phyloP scores from a whole-genome alignment of 2,797 vertebrate genomes.

The Parauchenoglanis ngamensis region DNA sequence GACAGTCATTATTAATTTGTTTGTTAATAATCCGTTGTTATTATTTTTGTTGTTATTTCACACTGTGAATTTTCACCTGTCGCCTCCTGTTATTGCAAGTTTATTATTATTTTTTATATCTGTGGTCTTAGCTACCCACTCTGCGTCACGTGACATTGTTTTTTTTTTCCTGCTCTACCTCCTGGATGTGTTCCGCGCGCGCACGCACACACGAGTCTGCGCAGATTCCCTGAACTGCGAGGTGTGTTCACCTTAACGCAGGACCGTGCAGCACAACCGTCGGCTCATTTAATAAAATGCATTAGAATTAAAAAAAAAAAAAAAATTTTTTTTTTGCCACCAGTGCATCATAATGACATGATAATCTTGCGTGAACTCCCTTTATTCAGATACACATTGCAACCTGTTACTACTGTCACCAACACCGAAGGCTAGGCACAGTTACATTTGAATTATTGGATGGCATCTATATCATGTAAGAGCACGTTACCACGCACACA shows the following conservation, averaged over 20 bases:
- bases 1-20: background rate
- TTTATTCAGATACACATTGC: too few species aligned
- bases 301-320: background rate
- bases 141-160: conserved; percentile 42
- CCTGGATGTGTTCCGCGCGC: conserved; percentile 1
- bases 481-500: background rate
- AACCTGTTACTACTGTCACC: too few species aligned
- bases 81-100: too few species aligned
- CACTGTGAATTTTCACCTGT: background rate
- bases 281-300: background rate
- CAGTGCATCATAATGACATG: background rate
- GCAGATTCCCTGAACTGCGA: background rate
- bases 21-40: background rate
- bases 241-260: background rate
- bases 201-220: background rate
- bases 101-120: background rate
- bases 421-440: too few species aligned
- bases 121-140: background rate
- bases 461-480: too few species aligned
- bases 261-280: background rate
- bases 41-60: background rate
- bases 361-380: background rate
- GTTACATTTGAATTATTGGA: too few species aligned
- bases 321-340: background rate
- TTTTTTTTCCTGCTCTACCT: background rate